Base-by-base conservation (phyloP, 2,113 vertebrate species). In the Ailuropoda melanoleuca region DNA sequence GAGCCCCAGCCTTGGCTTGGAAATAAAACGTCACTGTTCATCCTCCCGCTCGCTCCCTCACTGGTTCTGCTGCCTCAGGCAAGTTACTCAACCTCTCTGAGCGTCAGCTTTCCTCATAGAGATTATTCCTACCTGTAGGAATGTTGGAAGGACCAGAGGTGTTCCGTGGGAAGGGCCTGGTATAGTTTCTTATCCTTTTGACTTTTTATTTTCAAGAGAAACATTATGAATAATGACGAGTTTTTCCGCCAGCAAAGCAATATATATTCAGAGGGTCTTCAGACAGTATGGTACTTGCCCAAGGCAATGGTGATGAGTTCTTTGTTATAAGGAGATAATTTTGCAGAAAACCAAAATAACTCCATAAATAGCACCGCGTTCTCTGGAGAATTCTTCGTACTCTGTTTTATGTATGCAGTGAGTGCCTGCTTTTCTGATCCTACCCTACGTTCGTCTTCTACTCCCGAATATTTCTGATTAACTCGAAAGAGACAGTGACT, bases 151-250 rank as follows among this genome's bases (percentile, higher is more conserved):
- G 13, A 9, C 48, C 1, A 11, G 53, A 23, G 39, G n/a, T 46
- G n/a, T 24, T 6, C 29, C 17, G 1, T 2, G 4, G 13, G 11
- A 58, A 39, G 15, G 3, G 31, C 60, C 31, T 2, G 3, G 4
- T 3, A 0, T 18, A 5, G 19, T 21, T 90, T 46, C 74, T 75
- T 64, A 13, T 3, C 5, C 11, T 4, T 0, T 8, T 2, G 24
- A 31, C 53, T 39, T 24, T 87, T 48, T 13, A 58, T 37, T 26
- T 11, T 64, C 14, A 53, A 83, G 37, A 72, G 72, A 62, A 88
- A 18, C 56, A 48, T 8, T 5, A 11, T 19, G 23, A 37, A 55
- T 26, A 23, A 13, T 4, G 9, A 26, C 21, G 7, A 8, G 0
- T 55, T 2, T 50, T 60, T 24, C 9, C 29, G 15, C 26, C 11